phyloP scores from a whole-genome alignment of 2,113 vertebrate species.

The Limanda limanda region DNA sequence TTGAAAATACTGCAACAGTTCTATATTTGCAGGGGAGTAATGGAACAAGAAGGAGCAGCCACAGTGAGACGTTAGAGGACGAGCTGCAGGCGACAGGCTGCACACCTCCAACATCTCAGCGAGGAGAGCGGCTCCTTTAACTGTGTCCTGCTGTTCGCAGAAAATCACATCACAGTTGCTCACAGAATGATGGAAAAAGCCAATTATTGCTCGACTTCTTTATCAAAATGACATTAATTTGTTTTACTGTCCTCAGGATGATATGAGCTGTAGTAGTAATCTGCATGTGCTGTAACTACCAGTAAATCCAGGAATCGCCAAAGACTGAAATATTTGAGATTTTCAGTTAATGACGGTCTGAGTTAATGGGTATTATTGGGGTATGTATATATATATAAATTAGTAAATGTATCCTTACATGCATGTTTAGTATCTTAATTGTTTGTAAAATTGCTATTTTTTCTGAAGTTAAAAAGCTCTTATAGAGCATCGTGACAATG shows the following conservation, averaged over 20 bases:
- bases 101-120: neutral
- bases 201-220: neutral
- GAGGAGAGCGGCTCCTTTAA: neutral
- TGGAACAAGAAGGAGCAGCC: neutral
- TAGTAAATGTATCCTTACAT: too few species aligned
- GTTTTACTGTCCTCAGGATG: neutral
- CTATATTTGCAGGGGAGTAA: neutral
- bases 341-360: neutral
- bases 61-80: neutral
- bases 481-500: too few species aligned
- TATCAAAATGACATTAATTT: neutral
- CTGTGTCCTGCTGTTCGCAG: neutral
- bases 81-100: conserved; percentile 1
- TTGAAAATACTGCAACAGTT: neutral
- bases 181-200: neutral
- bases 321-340: neutral
- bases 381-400: too few species aligned
- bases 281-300: neutral
- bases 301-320: neutral
- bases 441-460: too few species aligned
- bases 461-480: too few species aligned
- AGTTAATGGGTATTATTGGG: too few species aligned
- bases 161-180: neutral
- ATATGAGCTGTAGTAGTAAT: neutral
- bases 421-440: too few species aligned